Evolutionary conservation across 2,888 invertebrate genomes (phyloP), one percentile per base, ranked within the genome.

Genomic region (Crocallis elinguaria): DNA sequence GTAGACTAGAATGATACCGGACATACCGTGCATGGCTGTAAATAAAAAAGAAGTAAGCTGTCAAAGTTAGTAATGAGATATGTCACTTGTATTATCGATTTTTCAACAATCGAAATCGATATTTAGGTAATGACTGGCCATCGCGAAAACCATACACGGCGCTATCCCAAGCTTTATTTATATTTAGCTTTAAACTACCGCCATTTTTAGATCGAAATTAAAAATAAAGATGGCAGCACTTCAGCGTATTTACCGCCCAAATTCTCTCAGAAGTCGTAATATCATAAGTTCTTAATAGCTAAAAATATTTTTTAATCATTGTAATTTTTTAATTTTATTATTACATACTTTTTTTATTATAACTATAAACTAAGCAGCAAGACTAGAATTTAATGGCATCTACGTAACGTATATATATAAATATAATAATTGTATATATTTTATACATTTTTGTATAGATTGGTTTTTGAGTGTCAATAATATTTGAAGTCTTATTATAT

Each of bases 341-440:
- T 83, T 84, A 84, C 77, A 79, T 83, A 84, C 77, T 79, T 69
- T 73, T 75, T 75, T 70, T 59, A 51, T 62, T 71, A 66, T 64
- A 54, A 67, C 76, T 81, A 80, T 71, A 70, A 75, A 43, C 84
- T 87, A 87, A 80, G 80, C 82, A 80, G 86, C 82, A 61, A 79
- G 89, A 88, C 89, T 89, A 89, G 88, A 89, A 74, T 84, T 75
- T 77, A 76, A 88, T 86, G 87, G 87, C 87, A 78, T 79, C 86
- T 86, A 86, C 77, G 69, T 77, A 80, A 78, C 71, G 62, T 79
- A 69, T 73, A 65, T 75, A 71, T 74, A 71, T 71, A 64, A 74
- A 76, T 73, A 79, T 77, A 68, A 60, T 68, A 68, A 67, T 52
- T 35, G 45, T 37, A 54, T 67, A 60, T 64, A 64, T 66, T 67